Evolutionary conservation across 2,797 vertebrate species (phyloP), one percentile per base, ranked within the genome.

Genomic region (Lemur catta): DNA sequence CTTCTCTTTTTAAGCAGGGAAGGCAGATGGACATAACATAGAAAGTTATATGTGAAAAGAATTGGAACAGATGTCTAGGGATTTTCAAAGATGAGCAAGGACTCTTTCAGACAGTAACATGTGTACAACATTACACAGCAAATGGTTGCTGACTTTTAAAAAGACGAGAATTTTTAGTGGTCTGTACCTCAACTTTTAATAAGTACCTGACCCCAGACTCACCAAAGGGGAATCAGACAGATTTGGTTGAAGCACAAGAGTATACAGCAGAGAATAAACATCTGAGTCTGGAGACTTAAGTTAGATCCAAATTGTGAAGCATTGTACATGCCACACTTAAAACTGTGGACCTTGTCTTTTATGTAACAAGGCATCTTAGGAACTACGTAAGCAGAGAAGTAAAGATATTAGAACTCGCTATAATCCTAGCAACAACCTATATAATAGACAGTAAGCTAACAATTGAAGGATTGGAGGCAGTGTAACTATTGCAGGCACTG

Each of bases 41-140:
- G 9, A 84, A 81, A 38, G 18, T 79, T 52, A 89, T 2, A 30
- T 46, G 43, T 67, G 17, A 88, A 20, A 33, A 48, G 33, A 89
- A 43, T 4, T 71, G 5, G 30, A 88, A 91, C 22, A 14, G 10
- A 91, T 61, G 3, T 74, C 57, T 57, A 84, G 30, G 43, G 24
- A 81, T 90, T 88, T 92, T 93, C 28, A 96, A 80, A 95, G 41
- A 35, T 6, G 12, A 50, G 50, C 69, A 95, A 76, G 55, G 43
- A 89, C 30, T 1, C 5, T 41, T 89, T 61, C 17, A 63, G 22
- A 63, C 12, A 80, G 82, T 79, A 82, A 88, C 15, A 88, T 50
- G 12, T 71, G 43, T 10, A 91, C 89, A 79, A 20, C 63, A 82
- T 52, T 61, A 57, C 30, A 57, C 20, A 69, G 3, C 67, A 80